Evolutionary conservation across 2,113 vertebrate species (phyloP).

Genomic region (Corythornis madagascariensis): DNA sequence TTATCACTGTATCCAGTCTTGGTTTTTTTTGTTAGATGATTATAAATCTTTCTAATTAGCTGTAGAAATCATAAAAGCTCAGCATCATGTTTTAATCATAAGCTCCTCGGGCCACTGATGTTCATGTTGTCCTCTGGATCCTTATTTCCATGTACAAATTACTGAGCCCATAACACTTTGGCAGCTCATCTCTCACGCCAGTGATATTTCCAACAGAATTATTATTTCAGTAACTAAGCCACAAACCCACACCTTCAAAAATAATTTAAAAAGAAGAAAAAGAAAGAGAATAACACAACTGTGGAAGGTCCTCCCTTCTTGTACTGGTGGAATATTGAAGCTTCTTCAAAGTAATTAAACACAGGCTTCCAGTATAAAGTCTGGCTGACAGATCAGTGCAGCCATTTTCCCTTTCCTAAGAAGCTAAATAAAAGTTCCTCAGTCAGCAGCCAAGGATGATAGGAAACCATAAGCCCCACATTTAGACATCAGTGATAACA

Average conservation of each 20-base stretch:
- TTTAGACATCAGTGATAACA: not conserved
- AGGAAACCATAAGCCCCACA: not conserved
- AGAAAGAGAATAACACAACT: not conserved
- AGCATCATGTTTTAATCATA: conserved; percentile 67
- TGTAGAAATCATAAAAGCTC: conserved; percentile 64
- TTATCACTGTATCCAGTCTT: conserved; percentile 17
- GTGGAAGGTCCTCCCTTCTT: not conserved
- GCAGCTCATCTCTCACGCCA: conserved; percentile 49
- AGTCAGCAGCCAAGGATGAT: not conserved
- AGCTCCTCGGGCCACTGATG: conserved; percentile 42
- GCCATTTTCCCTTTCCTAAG: conserved; percentile 14
- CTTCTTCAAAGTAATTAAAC: conserved; percentile 46
- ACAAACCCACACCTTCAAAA: conserved; percentile 51
- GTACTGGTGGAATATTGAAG: not conserved
- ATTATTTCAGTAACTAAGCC: conserved; percentile 50
- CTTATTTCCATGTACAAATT: conserved; percentile 60
- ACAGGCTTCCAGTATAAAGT: conserved; percentile 12
- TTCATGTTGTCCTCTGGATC: conserved; percentile 50
- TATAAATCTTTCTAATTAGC: conserved; percentile 68
- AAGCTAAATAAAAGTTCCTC: not conserved
- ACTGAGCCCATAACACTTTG: conserved; percentile 18
- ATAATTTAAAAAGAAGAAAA: not conserved
- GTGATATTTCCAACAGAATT: conserved; percentile 41
- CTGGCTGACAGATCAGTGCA: conserved; percentile 14
- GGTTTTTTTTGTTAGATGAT: not conserved